Evolutionary conservation across 1,140 invertebrate species (phyloP).

Genomic region (Mya arenaria): DNA sequence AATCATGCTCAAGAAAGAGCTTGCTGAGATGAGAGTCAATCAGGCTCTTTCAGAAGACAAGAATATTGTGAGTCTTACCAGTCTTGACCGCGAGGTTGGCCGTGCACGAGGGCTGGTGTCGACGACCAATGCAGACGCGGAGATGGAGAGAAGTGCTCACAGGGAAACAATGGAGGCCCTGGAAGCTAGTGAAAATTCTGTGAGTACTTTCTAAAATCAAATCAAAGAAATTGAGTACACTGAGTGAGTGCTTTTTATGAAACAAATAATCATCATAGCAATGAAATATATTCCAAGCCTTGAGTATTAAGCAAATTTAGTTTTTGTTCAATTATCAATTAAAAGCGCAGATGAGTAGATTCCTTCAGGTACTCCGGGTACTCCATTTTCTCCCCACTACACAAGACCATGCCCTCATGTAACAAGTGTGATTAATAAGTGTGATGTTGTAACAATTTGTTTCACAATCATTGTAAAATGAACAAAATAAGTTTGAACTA

Average conservation of each 20-base stretch:
- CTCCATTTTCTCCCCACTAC: no score
- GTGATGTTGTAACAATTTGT: not conserved
- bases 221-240: no score
- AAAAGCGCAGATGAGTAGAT: no score
- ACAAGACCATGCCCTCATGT: no score
- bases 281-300: no score
- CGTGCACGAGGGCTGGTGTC: conserved; percentile 68
- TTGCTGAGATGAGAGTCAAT: conserved; percentile 79
- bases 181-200: conserved; percentile 79
- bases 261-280: no score
- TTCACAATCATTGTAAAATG: not conserved
- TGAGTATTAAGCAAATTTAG: no score
- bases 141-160: conserved; percentile 79
- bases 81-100: conserved; percentile 73
- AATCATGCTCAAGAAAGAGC: conserved; percentile 78
- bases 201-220: no score
- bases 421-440: no score
- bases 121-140: conserved; percentile 70
- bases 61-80: conserved; percentile 59
- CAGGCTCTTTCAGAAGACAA: conserved; percentile 74
- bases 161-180: conserved; percentile 78
- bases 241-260: no score
- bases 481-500: not conserved
- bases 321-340: no score
- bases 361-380: no score